Conservation (phyloP, 2,797 vertebrate genomes). For the Macroramphosus scolopax region DNA sequence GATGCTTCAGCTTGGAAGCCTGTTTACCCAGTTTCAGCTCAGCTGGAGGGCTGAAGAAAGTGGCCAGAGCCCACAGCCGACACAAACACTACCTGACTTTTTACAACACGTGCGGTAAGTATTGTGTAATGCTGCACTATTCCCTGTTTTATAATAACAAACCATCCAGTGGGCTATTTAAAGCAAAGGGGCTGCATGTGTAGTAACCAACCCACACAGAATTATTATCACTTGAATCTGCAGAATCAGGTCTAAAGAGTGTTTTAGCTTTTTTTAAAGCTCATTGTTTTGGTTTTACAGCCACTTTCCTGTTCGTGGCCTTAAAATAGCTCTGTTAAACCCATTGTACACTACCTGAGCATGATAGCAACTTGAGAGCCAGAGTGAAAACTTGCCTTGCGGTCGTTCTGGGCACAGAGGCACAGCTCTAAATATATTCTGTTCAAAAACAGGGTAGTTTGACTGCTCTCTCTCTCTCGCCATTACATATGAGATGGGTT, state of each 20-base stretch:
- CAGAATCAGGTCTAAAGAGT: no score
- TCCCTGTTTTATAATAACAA: not conserved
- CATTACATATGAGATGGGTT: no score
- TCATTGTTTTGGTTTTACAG: constrained; percentile 7
- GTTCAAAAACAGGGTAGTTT: no score
- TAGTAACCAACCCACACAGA: no score
- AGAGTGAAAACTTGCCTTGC: no score
- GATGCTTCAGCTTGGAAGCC: constrained; percentile 73
- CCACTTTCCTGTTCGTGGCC: no score
- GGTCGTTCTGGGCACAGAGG: no score
- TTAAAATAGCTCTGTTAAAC: not conserved
- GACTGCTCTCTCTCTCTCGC: no score
- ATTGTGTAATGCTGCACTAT: not conserved
- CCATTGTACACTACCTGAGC: not conserved
- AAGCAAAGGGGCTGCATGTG: no score
- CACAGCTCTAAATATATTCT: no score
- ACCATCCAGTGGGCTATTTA: not conserved
- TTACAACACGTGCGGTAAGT: constrained; percentile 59
- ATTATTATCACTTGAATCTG: no score
- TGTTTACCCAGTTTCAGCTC: constrained; percentile 66
- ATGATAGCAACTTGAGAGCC: no score
- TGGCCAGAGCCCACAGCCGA: constrained; percentile 18
- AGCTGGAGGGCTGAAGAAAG: constrained; percentile 45
- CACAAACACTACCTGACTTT: constrained; percentile 57
- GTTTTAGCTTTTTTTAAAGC: not conserved